Evolutionary conservation across 2,888 invertebrate genomes (phyloP).

Genomic region (Acrobasis suavella): DNA sequence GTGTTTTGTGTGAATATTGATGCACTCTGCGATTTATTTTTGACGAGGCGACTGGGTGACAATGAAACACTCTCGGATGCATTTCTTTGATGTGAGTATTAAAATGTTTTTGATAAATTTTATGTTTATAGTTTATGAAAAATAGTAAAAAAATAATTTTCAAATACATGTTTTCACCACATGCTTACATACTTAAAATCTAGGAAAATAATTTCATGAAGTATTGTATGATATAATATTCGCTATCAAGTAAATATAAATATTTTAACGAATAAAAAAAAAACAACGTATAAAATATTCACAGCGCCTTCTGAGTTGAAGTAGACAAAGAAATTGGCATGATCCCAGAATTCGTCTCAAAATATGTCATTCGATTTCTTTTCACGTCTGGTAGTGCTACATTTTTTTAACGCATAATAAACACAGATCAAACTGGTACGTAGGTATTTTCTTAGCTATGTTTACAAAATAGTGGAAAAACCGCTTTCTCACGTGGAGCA

Average conservation of each 20-base stretch:
- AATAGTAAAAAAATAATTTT: not conserved
- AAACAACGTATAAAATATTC: not conserved
- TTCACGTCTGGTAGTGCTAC: not conserved
- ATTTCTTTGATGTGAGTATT: conserved; percentile 54
- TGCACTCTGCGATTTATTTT: conserved; percentile 39
- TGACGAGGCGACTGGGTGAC: conserved; percentile 38
- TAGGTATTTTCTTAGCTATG: not conserved
- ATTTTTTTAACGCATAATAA: too few relatives aligned
- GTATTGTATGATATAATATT: too few relatives aligned
- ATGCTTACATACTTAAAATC: not conserved
- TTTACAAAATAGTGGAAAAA: conserved; percentile 6
- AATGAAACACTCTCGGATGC: conserved; percentile 45
- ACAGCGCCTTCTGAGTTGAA: not conserved
- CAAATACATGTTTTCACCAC: too few relatives aligned
- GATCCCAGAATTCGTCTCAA: conserved; percentile 32
- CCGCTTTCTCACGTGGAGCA: conserved; percentile 9
- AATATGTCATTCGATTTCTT: conserved; percentile 8
- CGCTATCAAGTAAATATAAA: not conserved
- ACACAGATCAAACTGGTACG: not conserved
- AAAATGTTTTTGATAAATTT: conserved; percentile 9
- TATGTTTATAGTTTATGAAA: conserved; percentile 1
- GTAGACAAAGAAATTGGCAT: conserved; percentile 39
- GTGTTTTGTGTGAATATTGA: conserved; percentile 45
- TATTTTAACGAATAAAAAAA: not conserved
- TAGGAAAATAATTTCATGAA: not conserved